A percentile compares a stretch with the other conserved stretches of the same genome.
These are phyloP conservation scores for Empidonax alnorum DNA, from an alignment of 2,113 vertebrate genomes.

Conservation along the genomic window DNA sequence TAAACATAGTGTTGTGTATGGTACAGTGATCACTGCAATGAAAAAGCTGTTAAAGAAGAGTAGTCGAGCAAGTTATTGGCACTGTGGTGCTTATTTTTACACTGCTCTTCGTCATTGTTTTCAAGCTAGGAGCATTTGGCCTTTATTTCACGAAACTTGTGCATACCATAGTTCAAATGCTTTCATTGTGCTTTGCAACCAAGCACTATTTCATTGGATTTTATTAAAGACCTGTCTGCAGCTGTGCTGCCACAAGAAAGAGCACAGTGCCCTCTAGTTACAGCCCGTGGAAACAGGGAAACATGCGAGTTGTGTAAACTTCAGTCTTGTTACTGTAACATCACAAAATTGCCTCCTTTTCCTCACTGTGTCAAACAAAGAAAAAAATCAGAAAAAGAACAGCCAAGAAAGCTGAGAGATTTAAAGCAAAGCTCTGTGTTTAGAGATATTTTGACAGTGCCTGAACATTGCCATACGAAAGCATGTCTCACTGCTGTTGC, in stretches of 20 bases:
- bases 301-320: neutral
- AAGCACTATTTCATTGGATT: neutral
- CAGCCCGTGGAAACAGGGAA: neutral
- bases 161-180: constrained; percentile 34
- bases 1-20: neutral
- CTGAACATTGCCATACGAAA: neutral
- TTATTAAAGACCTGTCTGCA: constrained; percentile 26
- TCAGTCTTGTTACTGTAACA: neutral
- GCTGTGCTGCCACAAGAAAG: constrained; percentile 38
- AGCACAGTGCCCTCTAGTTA: constrained; percentile 68
- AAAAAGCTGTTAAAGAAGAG: constrained; percentile 41
- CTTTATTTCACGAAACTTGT: constrained; percentile 61
- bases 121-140: constrained; percentile 40
- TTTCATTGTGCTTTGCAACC: constrained; percentile 49
- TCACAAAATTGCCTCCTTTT: neutral
- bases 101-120: constrained; percentile 5
- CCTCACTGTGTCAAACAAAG: neutral
- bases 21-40: constrained; percentile 30
- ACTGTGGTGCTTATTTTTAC: constrained; percentile 43
- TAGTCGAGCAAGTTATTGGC: constrained; percentile 54
- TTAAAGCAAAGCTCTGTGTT: neutral
- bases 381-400: neutral
- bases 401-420: neutral
- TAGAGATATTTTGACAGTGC: neutral
- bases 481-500: neutral